Evolutionary conservation across 2,888 invertebrate species (phyloP).

Genomic region (Erebia ligea): DNA sequence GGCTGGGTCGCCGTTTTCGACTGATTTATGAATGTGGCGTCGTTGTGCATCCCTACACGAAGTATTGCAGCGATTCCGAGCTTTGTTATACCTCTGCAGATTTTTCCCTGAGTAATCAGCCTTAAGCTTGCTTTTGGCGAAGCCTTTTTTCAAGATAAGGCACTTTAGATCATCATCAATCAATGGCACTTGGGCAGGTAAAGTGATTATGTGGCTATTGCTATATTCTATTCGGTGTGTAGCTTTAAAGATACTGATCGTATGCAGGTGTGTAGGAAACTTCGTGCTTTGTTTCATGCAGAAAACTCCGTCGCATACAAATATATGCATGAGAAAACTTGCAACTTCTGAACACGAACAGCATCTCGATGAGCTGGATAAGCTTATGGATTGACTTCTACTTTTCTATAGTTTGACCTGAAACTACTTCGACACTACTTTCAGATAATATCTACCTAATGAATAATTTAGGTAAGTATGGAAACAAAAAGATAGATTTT

Average conservation of each 20-base stretch:
- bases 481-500: too few relatives aligned
- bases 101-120: too few relatives aligned
- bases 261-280: constrained; percentile 1
- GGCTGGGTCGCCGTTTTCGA: too few relatives aligned
- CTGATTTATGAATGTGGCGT: too few relatives aligned
- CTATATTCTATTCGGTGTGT: not conserved
- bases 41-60: too few relatives aligned
- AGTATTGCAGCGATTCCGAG: too few relatives aligned
- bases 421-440: not conserved
- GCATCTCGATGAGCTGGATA: constrained; percentile 5
- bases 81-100: too few relatives aligned
- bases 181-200: not conserved
- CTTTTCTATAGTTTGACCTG: constrained; percentile 2
- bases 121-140: too few relatives aligned
- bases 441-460: not conserved
- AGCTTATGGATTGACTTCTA: constrained; percentile 15
- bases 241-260: not conserved
- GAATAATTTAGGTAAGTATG: not conserved
- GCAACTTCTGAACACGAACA: constrained; percentile 8
- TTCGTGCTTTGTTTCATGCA: constrained; percentile 10
- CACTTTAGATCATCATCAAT: too few relatives aligned
- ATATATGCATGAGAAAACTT: constrained; percentile 19
- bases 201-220: not conserved
- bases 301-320: constrained; percentile 20
- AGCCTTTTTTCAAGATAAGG: too few relatives aligned